A percentile compares a stretch with the other conserved stretches of the same genome.
Evolutionary conservation across 2,797 vertebrate genomes (phyloP).

Genomic region (Hephaestus fuliginosus): DNA sequence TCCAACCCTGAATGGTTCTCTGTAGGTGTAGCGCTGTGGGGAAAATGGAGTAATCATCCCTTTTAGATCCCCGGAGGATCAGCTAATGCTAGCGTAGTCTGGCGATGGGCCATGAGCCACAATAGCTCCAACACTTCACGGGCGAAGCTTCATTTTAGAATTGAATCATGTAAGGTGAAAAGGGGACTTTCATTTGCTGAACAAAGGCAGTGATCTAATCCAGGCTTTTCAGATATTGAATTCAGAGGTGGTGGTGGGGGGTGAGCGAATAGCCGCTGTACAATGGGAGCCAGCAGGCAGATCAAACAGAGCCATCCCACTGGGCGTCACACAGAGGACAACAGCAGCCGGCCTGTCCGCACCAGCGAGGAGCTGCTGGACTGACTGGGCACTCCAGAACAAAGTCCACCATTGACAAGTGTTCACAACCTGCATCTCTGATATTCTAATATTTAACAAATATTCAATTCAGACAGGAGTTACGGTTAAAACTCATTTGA

Average conservation of each 20-base stretch:
- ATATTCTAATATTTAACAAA: conserved; percentile 4
- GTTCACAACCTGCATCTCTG: conserved; percentile 20
- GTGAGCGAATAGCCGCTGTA: conserved; percentile 51
- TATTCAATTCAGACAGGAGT: not conserved
- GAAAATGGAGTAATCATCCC: conserved; percentile 55
- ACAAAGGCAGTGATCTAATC: conserved; percentile 75
- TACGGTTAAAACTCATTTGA: conserved; percentile 9
- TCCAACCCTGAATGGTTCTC: conserved; percentile 60
- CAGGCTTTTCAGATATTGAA: conserved; percentile 69
- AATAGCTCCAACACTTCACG: conserved; percentile 11
- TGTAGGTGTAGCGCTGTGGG: conserved; percentile 44
- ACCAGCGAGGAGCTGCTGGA: conserved; percentile 54
- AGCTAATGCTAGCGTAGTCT: conserved; percentile 33
- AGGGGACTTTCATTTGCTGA: conserved; percentile 60
- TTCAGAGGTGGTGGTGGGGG: conserved; percentile 42
- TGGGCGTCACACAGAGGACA: conserved; percentile 71
- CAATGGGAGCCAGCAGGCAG: conserved; percentile 74
- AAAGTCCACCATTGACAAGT: conserved; percentile 73
- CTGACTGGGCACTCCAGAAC: conserved; percentile 56
- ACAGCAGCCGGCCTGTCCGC: conserved; percentile 69
- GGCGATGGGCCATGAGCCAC: conserved; percentile 6
- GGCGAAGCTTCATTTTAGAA: conserved; percentile 46
- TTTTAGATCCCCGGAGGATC: conserved; percentile 46
- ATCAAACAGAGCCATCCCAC: conserved; percentile 76
- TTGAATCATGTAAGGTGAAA: conserved; percentile 52